Conservation (phyloP, 2,888 invertebrate species). For the Melanargia galathea region DNA sequence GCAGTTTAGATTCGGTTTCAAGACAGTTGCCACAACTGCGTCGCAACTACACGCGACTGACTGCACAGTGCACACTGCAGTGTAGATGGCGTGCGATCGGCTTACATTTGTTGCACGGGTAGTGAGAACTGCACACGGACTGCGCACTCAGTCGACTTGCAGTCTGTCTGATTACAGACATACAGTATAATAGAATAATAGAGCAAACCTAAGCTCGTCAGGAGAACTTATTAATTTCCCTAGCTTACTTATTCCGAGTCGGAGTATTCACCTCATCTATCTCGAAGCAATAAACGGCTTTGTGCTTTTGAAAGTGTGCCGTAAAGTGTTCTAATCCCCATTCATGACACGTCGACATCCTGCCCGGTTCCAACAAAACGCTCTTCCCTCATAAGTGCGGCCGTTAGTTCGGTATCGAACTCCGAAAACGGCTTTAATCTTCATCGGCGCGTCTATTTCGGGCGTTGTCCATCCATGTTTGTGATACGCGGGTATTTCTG, state of each 20-base stretch:
- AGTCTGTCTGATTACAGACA: not conserved
- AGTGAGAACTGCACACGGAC: too few relatives aligned
- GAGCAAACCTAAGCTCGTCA: not conserved
- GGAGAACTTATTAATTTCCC: not conserved
- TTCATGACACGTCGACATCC: constrained; percentile 46
- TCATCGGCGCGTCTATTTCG: constrained; percentile 71
- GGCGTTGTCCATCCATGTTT: constrained; percentile 69
- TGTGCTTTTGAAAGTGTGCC: constrained; percentile 31
- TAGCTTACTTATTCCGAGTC: too few relatives aligned
- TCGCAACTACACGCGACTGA: too few relatives aligned
- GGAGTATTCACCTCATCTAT: not conserved
- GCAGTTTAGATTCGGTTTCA: too few relatives aligned
- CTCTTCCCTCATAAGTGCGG: constrained; percentile 48
- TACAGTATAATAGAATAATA: not conserved
- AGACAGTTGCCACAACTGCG: too few relatives aligned
- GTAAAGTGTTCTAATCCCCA: constrained; percentile 38
- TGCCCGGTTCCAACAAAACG: constrained; percentile 54
- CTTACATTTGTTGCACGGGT: too few relatives aligned
- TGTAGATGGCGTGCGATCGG: too few relatives aligned
- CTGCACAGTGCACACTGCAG: too few relatives aligned
- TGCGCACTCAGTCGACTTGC: too few relatives aligned
- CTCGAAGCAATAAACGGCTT: not conserved
- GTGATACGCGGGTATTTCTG: constrained; percentile 56
- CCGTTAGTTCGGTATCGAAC: constrained; percentile 49
- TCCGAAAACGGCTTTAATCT: constrained; percentile 70